phyloP scores from a whole-genome alignment of 2,113 vertebrate species.

The Hystrix cristata region DNA sequence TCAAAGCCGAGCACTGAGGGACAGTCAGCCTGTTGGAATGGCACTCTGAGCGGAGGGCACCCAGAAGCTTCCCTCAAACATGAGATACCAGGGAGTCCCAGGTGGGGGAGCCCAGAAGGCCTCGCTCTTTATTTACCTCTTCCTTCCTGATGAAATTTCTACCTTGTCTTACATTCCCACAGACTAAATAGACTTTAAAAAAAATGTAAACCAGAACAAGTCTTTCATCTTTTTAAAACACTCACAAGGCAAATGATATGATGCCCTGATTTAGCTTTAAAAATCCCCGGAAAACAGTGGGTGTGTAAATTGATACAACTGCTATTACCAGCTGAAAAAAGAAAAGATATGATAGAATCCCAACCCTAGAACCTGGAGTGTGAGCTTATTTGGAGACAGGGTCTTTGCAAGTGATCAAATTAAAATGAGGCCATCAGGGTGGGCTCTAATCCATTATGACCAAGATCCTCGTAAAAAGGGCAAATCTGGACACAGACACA shows the following conservation, averaged over 20 bases:
- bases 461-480: not conserved
- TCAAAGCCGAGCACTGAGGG: not conserved
- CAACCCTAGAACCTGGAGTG: not conserved
- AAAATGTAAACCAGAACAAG: conserved; percentile 69
- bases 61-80: not conserved
- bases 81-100: not conserved
- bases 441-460: not conserved
- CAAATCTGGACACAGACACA: not conserved
- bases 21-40: fast-evolving
- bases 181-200: conserved; percentile 69
- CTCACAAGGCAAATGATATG: not conserved
- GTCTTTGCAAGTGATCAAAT: not conserved
- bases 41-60: not conserved
- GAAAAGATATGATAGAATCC: not conserved
- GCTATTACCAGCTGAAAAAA: not conserved
- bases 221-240: conserved; percentile 68
- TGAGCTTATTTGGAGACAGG: not conserved
- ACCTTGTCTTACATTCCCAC: conserved; percentile 44
- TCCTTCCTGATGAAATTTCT: conserved; percentile 66
- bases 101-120: not conserved
- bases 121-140: not conserved
- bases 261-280: conserved; percentile 47
- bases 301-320: not conserved
- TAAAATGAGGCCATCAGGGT: conserved; percentile 19
- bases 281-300: conserved; percentile 14